These are phyloP conservation scores for Acropora yongei DNA, from an alignment of 64 coral and sea anemone species.

Conservation along the genomic window DNA sequence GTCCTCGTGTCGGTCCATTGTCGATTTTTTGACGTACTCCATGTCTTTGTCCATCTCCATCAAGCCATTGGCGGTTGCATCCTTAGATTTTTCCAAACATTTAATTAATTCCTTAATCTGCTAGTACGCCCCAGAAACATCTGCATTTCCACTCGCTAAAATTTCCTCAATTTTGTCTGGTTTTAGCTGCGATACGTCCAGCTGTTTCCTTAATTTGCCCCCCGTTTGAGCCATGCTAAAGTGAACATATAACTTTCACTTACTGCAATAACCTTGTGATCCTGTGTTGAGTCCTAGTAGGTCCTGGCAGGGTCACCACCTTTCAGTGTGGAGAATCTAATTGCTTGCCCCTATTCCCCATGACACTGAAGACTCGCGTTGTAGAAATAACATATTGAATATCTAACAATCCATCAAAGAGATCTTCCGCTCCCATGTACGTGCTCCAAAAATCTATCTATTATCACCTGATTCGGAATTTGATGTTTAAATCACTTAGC, in stretches of 20 bases:
- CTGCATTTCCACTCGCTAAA: too few relatives aligned
- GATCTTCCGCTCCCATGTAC: too few relatives aligned
- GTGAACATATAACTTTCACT: conserved; percentile 15
- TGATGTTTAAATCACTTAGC: conserved; percentile 13
- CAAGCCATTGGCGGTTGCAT: too few relatives aligned
- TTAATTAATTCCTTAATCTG: too few relatives aligned
- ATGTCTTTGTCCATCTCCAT: background rate
- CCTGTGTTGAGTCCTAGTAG: conserved; percentile 3
- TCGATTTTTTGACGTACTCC: background rate
- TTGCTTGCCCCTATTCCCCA: background rate
- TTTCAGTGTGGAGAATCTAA: conserved; percentile 21
- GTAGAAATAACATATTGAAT: background rate
- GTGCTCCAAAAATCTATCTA: background rate
- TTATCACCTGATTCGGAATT: conserved; percentile 17
- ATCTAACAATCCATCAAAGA: too few relatives aligned
- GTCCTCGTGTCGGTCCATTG: background rate
- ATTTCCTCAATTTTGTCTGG: too few relatives aligned
- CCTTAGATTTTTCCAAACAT: too few relatives aligned
- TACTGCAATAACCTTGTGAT: conserved; percentile 17
- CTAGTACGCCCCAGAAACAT: too few relatives aligned
- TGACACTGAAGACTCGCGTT: background rate
- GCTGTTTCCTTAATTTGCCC: background rate
- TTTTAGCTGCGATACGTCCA: too few relatives aligned
- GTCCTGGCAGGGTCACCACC: conserved; percentile 13
- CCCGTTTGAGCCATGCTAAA: background rate